Base-by-base conservation (phyloP, 2,888 invertebrate genomes). In the Holacanthella duospinosa region DNA sequence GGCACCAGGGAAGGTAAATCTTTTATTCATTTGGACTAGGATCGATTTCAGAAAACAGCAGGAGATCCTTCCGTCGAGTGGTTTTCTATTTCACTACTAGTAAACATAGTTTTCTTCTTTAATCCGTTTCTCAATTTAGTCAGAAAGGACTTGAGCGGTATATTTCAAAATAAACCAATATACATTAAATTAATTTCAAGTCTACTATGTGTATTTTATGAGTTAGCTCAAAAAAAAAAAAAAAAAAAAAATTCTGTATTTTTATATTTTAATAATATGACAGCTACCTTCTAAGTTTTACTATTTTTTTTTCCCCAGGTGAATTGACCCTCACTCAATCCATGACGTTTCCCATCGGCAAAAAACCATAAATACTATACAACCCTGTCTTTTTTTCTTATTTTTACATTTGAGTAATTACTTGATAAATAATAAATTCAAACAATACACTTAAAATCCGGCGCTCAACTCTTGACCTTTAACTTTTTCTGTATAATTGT, bases 11-110 rank as follows among this genome's bases (percentile, higher is more conserved):
- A 48, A 48, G 48, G 48, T 48, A 48, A 48, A 48, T 48, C 48
- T 48, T 48, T 48, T 48, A 48, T 48, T 48, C 48, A 48, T 48
- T 21, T 21, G 12, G 48, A 9, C n/a, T 21, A 21, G n/a, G 48
- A 48, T 48, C 48, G 48, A 48, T 48, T 48, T 48, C 21, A 21
- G 48, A 9, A 48, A 48, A 4, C 48, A 48, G 48, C 21, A 21
- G 48, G 48, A 16, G 48, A 48, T 48, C 48, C 36, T 36, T 36
- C n/a, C n/a, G n/a, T n/a, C n/a, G n/a, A n/a, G n/a, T n/a, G n/a
- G n/a, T n/a, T n/a, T n/a, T n/a, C n/a, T n/a, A n/a, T n/a, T n/a
- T n/a, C n/a, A n/a, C n/a, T n/a, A n/a, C n/a, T n/a, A n/a, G n/a
- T n/a, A n/a, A n/a, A n/a, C n/a, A n/a, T n/a, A n/a, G n/a, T n/a